These are phyloP conservation scores for Ara ararauna DNA, from an alignment of 2,797 vertebrate genomes.

Conservation along the genomic window DNA sequence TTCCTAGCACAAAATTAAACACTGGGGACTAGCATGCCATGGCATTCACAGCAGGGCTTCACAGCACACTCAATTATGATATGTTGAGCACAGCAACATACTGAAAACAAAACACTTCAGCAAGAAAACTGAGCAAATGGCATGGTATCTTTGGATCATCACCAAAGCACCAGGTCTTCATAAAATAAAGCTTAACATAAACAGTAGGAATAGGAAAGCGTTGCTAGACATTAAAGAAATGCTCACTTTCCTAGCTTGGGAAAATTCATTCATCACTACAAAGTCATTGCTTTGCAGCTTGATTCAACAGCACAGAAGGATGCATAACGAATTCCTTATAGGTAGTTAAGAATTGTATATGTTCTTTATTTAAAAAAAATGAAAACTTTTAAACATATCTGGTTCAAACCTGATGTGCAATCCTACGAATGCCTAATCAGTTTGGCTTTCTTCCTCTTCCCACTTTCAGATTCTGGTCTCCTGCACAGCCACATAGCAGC, in stretches of 20 bases:
- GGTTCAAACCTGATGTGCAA: background rate
- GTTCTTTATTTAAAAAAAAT: background rate
- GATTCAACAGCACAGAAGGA: background rate
- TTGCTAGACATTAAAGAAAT: conserved; percentile 11
- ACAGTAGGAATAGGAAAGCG: background rate
- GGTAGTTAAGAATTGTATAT: background rate
- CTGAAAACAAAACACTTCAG: background rate
- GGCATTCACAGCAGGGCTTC: background rate
- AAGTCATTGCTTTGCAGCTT: background rate
- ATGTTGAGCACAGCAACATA: background rate
- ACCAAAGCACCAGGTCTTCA: background rate
- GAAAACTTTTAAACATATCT: background rate
- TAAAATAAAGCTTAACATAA: background rate
- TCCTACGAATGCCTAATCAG: background rate
- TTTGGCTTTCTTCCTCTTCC: conserved; percentile 18
- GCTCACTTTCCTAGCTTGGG: background rate
- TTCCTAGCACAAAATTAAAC: background rate
- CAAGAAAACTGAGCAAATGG: background rate
- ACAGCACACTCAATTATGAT: background rate
- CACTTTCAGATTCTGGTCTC: conserved; percentile 21
- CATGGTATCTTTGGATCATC: background rate
- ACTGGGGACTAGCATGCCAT: background rate
- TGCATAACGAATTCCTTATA: background rate
- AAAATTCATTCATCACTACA: conserved; percentile 3
- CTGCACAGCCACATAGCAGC: background rate